Percentiles rank a stretch among this genome's conserved stretches.
These are phyloP conservation scores for Drosophila yakuba DNA, from an alignment of 1,140 invertebrate species.

Conservation along the genomic window DNA sequence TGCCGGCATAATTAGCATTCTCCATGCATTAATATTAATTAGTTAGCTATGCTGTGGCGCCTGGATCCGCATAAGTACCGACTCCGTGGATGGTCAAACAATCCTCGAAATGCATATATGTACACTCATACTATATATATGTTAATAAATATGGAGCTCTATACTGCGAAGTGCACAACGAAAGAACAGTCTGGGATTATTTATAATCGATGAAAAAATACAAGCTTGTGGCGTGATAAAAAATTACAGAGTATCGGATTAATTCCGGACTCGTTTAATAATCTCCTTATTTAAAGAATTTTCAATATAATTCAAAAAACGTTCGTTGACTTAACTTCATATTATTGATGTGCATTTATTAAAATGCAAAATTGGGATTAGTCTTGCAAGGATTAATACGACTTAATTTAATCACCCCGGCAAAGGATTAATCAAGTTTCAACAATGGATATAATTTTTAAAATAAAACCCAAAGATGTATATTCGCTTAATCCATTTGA, in stretches of 20 bases:
- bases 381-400: too few relatives aligned
- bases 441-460: background rate
- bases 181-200: background rate
- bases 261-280: background rate
- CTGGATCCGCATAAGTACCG: conserved; percentile 31
- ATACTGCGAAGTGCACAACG: background rate
- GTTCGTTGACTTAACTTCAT: too few relatives aligned
- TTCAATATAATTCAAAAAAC: background rate
- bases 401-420: too few relatives aligned
- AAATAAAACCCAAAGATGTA: background rate
- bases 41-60: conserved; percentile 69
- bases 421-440: too few relatives aligned
- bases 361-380: too few relatives aligned
- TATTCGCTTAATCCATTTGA: too few relatives aligned
- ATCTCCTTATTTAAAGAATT: background rate
- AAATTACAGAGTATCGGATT: background rate
- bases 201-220: background rate
- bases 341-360: too few relatives aligned
- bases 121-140: background rate
- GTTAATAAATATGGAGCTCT: conserved; percentile 1
- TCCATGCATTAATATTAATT: conserved; percentile 80
- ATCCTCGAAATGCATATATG: conserved; percentile 1
- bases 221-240: background rate
- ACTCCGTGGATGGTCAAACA: conserved; percentile 38
- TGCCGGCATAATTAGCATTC: conserved; percentile 70